Evolutionary conservation across 64 coral and sea anemone species (phyloP), one percentile per base, ranked within the genome.

Genomic region (Cladopsammia gracilis): DNA sequence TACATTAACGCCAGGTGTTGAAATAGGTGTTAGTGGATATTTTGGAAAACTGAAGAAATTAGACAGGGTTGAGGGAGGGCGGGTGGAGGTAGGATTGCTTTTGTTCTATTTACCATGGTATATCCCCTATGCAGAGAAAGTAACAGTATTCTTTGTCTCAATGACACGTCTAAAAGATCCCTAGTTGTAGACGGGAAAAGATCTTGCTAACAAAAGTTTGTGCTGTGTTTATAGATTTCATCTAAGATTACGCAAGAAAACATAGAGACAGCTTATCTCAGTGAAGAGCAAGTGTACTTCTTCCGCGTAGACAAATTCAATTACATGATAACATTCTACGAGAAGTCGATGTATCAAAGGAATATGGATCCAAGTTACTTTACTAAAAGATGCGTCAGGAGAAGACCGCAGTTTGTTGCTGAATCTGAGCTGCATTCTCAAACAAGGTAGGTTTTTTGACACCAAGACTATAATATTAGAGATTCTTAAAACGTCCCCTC

Each of bases 261-360:
- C 19, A 77, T 77, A 77, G 75, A 77, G 10, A 48, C 75, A 3
- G 75, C 48, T 4, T 77, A 77, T 56, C 50, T 77, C 10, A 77
- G 25, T 3, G 19, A 56, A 25, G 75, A 77, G 0, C 20, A 1
- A 25, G 3, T 24, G 22, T 77, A 77, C 50, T 77, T 54, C 75
- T 77, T 77, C 48, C 48, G 25, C 49, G 22, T 25, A 19, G 10
- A 19, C 18, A 4, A 19, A 10, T 24, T 10, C 49, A 25, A 77
- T 24, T 77, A 77, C 50, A 77, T 77, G 8, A 11, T 77, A 20
- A 24, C 10, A 77, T 77, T 77, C 50, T 56, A 54, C 22, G 22
- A 77, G 50, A 77, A 49, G 22, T 23, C 75, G 3, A 77, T 77
- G 75, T 56, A 56, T 19, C 75, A 77, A 54, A 53, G 9, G 20